A percentile compares a stretch with the other conserved stretches of the same genome.
These are phyloP conservation scores for Zosterops lateralis DNA, from an alignment of 2,113 vertebrate genomes.

Conservation along the genomic window DNA sequence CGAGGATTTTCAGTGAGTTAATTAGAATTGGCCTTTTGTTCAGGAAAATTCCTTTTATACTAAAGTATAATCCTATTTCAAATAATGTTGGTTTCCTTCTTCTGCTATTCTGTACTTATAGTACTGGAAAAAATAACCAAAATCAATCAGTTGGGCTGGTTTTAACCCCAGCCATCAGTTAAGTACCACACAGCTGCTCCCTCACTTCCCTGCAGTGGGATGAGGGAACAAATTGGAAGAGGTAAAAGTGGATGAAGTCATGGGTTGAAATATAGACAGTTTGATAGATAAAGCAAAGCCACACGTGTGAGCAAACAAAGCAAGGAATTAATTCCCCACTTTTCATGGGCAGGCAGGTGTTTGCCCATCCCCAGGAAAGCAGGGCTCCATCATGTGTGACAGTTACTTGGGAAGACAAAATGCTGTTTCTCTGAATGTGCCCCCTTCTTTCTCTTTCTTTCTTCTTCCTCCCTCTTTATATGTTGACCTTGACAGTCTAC, in stretches of 20 bases:
- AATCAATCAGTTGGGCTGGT: not conserved
- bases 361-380: not conserved
- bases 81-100: not conserved
- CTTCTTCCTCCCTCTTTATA: not conserved
- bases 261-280: not conserved
- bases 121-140: not conserved
- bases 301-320: not conserved
- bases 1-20: not conserved
- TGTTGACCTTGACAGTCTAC: not conserved
- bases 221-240: not conserved
- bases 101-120: not conserved
- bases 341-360: not conserved
- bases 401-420: not conserved
- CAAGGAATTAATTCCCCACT: not conserved
- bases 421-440: not conserved
- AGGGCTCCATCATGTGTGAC: not conserved
- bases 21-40: not conserved
- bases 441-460: not conserved
- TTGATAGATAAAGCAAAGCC: not conserved
- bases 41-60: not conserved
- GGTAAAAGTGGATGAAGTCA: not conserved
- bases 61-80: not conserved
- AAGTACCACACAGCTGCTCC: not conserved
- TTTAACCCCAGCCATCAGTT: not conserved
- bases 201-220: not conserved